A percentile compares a stretch with the other conserved stretches of the same genome.
Conservation (phyloP, 2,797 vertebrate genomes). For the Gallinago stenura region DNA sequence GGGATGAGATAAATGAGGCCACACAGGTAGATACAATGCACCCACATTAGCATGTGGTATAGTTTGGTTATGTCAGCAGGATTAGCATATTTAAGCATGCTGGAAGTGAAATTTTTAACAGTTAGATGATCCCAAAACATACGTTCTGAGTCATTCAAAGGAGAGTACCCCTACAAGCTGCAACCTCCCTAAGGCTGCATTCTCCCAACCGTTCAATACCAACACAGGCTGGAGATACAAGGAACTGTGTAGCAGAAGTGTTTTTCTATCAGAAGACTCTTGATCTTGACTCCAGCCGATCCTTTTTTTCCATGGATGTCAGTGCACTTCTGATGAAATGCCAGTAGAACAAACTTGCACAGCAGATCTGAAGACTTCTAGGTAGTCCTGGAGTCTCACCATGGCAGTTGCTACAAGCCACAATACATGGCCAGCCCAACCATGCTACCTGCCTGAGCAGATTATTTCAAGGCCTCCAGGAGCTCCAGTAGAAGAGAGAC, state of each 20-base stretch:
- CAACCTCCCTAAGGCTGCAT: not conserved
- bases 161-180: not conserved
- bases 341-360: not conserved
- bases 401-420: fast-evolving
- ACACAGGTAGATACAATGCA: fast-evolving
- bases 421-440: not conserved
- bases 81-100: not conserved
- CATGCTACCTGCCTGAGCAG: not conserved
- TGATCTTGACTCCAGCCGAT: not conserved
- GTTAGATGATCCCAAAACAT: not conserved
- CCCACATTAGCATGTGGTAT: not conserved
- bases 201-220: not conserved
- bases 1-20: not conserved
- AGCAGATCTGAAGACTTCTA: not conserved
- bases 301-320: not conserved
- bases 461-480: not conserved
- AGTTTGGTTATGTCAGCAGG: not conserved
- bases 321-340: not conserved
- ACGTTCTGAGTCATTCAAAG: not conserved
- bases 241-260: not conserved
- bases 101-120: not conserved
- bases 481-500: not conserved
- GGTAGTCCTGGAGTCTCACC: not conserved
- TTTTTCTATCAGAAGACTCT: not conserved
- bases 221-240: not conserved